phyloP scores from a whole-genome alignment of 2,113 vertebrate genomes.

The Martes martes region DNA sequence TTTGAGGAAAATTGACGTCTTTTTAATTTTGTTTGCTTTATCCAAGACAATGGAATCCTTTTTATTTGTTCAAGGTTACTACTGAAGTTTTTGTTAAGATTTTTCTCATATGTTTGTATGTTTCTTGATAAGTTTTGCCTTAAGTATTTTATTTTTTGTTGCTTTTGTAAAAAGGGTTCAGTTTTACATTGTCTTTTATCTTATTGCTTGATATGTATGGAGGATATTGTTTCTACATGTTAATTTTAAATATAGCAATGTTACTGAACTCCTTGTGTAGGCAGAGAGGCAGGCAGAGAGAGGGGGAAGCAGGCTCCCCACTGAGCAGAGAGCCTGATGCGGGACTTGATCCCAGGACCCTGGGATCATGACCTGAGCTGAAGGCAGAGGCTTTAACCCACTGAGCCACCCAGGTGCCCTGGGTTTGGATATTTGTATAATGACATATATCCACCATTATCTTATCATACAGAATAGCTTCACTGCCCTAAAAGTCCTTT shows the following conservation, averaged over 20 bases:
- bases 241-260: neutral
- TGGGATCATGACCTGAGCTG: too few relatives aligned
- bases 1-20: neutral
- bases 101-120: neutral
- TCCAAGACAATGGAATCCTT: neutral
- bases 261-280: neutral
- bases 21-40: conserved; percentile 4
- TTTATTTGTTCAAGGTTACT: neutral
- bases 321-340: too few relatives aligned
- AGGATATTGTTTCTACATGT: neutral
- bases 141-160: neutral
- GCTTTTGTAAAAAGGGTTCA: neutral
- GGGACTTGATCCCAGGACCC: too few relatives aligned
- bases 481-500: neutral
- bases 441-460: neutral
- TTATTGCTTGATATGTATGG: neutral
- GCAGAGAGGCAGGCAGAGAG: too few relatives aligned
- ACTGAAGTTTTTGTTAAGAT: neutral
- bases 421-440: neutral
- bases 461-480: neutral
- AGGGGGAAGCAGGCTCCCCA: too few relatives aligned
- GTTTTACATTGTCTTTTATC: neutral
- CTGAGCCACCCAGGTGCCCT: too few relatives aligned
- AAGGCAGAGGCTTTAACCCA: too few relatives aligned
- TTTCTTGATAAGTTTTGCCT: neutral